Conservation (phyloP, 2,888 invertebrate genomes). For the Caenorhabditis sp. region DNA sequence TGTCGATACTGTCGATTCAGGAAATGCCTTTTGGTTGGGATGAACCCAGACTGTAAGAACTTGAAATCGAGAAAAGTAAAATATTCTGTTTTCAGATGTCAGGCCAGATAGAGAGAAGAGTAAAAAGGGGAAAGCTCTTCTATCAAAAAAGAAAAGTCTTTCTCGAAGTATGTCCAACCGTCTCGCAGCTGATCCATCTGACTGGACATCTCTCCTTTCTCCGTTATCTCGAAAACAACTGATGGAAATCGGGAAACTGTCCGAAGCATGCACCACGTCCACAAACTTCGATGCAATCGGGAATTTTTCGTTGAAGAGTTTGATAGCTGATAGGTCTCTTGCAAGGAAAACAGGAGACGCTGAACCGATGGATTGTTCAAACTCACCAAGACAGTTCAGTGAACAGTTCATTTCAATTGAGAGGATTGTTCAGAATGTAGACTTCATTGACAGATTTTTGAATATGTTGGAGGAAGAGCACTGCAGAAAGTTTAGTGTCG, state of each 20-base stretch:
- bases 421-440: conserved; percentile 74
- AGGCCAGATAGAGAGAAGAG: conserved; percentile 78
- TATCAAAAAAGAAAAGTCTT: conserved; percentile 72
- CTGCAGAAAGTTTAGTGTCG: conserved; percentile 71
- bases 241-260: conserved; percentile 68
- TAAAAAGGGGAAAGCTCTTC: conserved; percentile 57
- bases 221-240: conserved; percentile 68
- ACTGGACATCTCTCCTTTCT: conserved; percentile 67
- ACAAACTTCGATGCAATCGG: conserved; percentile 70
- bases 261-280: conserved; percentile 60
- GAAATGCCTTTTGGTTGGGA: conserved; percentile 79
- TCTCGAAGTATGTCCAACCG: conserved; percentile 56
- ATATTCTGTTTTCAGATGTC: conserved; percentile 68
- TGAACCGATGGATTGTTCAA: conserved; percentile 33
- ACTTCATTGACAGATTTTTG: conserved; percentile 77
- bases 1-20: conserved; percentile 81
- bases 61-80: conserved; percentile 14
- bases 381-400: conserved; percentile 17
- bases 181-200: conserved; percentile 53
- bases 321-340: conserved; percentile 77
- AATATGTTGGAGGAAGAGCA: conserved; percentile 66
- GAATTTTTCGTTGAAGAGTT: conserved; percentile 76
- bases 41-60: conserved; percentile 79
- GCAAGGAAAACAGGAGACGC: conserved; percentile 61
- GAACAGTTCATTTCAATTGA: conserved; percentile 70